Percentiles rank a stretch among this genome's conserved stretches.
phyloP scores from a whole-genome alignment of 2,113 vertebrate species.

The Oreochromis aureus region DNA sequence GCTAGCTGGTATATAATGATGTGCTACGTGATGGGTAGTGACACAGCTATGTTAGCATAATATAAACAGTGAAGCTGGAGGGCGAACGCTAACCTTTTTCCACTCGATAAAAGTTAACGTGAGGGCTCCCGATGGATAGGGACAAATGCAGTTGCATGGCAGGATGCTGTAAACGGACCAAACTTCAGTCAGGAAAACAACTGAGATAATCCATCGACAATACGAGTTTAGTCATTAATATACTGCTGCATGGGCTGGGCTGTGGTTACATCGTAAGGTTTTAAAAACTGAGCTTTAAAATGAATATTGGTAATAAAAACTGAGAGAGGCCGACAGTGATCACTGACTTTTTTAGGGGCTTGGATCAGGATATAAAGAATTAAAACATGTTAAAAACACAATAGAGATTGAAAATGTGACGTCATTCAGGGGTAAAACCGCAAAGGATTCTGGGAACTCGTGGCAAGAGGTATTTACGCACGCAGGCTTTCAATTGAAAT shows the following conservation, averaged over 20 bases:
- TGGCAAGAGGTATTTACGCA: too few species aligned
- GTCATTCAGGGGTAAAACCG: too few species aligned
- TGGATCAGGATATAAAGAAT: background rate
- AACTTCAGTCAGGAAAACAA: background rate
- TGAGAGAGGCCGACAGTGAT: background rate
- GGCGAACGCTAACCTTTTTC: background rate
- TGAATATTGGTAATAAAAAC: rapidly evolving
- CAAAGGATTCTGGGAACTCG: too few species aligned
- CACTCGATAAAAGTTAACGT: background rate
- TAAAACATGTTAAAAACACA: background rate
- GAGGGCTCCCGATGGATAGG: background rate
- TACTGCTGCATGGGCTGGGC: background rate
- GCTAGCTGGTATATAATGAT: background rate
- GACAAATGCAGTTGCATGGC: rapidly evolving
- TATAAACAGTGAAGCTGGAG: background rate
- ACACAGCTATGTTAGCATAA: background rate
- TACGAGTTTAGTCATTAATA: background rate
- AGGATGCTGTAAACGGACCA: background rate
- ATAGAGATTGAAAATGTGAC: background rate
- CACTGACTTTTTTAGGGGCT: background rate
- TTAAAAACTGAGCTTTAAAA: background rate
- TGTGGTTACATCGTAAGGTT: background rate
- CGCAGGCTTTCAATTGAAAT: too few species aligned
- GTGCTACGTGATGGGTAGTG: rapidly evolving
- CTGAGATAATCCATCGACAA: background rate